Conservation (phyloP, 53 echinoderm and acorn worm genomes). For the Stichopus horrens region DNA sequence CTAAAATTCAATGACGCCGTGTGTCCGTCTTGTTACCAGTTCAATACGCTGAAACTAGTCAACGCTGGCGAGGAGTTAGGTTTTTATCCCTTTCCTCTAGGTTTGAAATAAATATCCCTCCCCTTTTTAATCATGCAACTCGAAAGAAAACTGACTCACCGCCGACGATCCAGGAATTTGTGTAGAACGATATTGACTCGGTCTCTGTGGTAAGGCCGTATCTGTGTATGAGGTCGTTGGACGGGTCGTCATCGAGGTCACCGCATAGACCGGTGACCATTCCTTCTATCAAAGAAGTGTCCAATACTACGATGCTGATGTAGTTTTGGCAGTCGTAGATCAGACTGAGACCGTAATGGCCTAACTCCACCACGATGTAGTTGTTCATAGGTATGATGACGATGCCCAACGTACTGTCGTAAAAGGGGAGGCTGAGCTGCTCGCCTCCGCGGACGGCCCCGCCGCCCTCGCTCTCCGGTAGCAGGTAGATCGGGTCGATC, state of each 20-base stretch:
- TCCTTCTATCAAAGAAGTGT: background rate
- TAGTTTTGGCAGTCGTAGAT: conserved; percentile 19
- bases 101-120: no score
- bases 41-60: no score
- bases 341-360: conserved; percentile 6
- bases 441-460: background rate
- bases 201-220: background rate
- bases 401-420: background rate
- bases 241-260: background rate
- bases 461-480: conserved; percentile 14
- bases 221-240: conserved; percentile 10
- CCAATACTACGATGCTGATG: conserved; percentile 6
- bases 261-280: background rate
- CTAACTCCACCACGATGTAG: conserved; percentile 19
- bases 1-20: no score
- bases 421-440: background rate
- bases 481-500: conserved; percentile 11
- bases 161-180: conserved; percentile 13
- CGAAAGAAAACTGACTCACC: background rate
- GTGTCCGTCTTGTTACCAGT: no score
- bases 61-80: no score
- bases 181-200: background rate
- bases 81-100: no score
- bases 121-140: no score
- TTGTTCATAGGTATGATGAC: conserved; percentile 30